Conservation (phyloP, 1,140 invertebrate genomes). For the Agrypnia vestita region DNA sequence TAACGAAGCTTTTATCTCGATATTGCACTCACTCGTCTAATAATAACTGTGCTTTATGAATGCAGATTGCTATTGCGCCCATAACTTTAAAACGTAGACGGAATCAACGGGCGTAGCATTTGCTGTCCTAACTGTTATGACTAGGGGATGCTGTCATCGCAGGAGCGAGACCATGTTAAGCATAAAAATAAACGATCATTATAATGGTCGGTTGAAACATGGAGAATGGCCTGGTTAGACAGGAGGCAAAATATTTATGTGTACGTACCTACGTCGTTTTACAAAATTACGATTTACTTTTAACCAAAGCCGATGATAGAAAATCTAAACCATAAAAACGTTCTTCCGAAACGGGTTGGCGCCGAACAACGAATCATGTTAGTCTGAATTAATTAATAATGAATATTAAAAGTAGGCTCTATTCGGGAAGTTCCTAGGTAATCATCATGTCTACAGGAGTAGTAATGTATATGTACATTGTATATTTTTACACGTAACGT, state of each 20-base stretch:
- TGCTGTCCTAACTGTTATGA: constrained; percentile 4
- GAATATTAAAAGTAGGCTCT: no score
- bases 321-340: no score
- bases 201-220: background rate
- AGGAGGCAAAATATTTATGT: background rate
- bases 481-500: no score
- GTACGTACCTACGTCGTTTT: no score
- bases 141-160: constrained; percentile 8
- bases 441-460: no score
- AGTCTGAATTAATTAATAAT: no score
- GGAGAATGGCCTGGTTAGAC: background rate
- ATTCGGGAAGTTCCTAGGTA: no score
- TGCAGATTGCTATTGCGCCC: background rate
- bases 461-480: no score
- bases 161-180: background rate
- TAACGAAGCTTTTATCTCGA: background rate
- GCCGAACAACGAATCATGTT: no score
- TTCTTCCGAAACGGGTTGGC: no score
- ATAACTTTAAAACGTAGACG: background rate
- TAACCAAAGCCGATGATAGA: no score
- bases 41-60: background rate
- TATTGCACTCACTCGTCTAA: background rate
- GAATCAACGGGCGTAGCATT: background rate
- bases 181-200: constrained; percentile 8
- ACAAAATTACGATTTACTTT: no score